A percentile compares a stretch with the other conserved stretches of the same genome.
These are phyloP conservation scores for Bibio marci DNA, from an alignment of 2,888 invertebrate species.

Conservation along the genomic window DNA sequence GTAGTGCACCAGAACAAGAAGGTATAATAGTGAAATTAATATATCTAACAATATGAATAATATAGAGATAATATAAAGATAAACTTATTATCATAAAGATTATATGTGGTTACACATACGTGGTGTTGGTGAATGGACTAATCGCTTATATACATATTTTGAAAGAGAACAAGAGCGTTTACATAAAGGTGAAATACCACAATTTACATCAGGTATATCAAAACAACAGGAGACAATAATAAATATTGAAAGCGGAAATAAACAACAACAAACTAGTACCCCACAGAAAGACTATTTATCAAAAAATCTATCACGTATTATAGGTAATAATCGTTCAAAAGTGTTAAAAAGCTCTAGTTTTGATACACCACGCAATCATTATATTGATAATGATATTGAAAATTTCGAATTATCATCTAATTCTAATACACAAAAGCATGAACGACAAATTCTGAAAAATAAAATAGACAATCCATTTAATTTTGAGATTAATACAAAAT, in stretches of 20 bases:
- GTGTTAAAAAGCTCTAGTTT: constrained; percentile 11
- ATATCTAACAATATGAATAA: neutral
- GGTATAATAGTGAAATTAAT: constrained; percentile 30
- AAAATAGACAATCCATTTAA: constrained; percentile 5
- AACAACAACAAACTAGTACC: constrained; percentile 14
- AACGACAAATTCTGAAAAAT: constrained; percentile 5
- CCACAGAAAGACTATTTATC: constrained; percentile 7
- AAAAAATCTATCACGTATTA: constrained; percentile 18
- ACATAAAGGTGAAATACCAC: constrained; percentile 43
- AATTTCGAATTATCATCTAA: too few relatives aligned
- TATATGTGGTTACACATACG: constrained; percentile 88
- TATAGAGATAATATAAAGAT: neutral
- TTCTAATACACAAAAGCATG: too few relatives aligned
- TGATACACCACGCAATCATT: constrained; percentile 9
- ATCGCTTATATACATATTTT: constrained; percentile 68
- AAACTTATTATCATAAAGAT: constrained; percentile 33
- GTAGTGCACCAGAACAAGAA: constrained; percentile 87
- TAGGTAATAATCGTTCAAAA: neutral
- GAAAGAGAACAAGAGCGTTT: constrained; percentile 62
- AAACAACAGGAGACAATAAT: constrained; percentile 12
- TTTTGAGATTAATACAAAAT: constrained; percentile 1
- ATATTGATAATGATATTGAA: neutral
- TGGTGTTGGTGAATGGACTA: constrained; percentile 90
- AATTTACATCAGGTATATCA: constrained; percentile 25
- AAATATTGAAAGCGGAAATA: constrained; percentile 16